A percentile compares a stretch with the other conserved stretches of the same genome.
Conservation (phyloP, 2,797 vertebrate genomes). For the Sorex maritimensis region DNA sequence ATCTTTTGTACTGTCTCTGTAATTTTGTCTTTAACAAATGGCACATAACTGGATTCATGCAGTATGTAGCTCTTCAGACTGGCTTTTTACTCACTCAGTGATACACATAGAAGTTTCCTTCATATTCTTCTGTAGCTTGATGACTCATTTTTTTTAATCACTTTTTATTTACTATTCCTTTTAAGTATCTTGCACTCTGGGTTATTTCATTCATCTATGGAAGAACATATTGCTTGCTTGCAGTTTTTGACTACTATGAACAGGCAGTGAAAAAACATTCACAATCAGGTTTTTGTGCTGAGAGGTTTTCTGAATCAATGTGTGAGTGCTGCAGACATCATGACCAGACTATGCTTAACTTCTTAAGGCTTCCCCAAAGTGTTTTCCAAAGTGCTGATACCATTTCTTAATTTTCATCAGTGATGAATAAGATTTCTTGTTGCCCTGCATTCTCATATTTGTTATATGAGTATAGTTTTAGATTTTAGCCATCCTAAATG, state of each 20-base stretch:
- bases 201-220: neutral
- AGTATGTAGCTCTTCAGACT: too few relatives aligned
- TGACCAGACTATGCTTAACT: neutral
- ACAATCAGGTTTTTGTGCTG: neutral
- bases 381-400: too few relatives aligned
- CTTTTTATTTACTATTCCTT: neutral
- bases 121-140: too few relatives aligned
- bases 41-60: neutral
- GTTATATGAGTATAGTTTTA: neutral
- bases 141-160: neutral
- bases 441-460: neutral
- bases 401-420: too few relatives aligned
- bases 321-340: too few relatives aligned
- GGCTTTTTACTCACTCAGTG: too few relatives aligned
- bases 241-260: too few relatives aligned
- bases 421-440: too few relatives aligned
- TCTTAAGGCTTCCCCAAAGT: neutral
- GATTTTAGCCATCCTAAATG: neutral
- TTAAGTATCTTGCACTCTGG: neutral
- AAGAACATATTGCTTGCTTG: slow-evolving; percentile 14
- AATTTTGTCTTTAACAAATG: neutral
- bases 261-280: neutral
- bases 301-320: neutral
- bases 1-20: neutral
- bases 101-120: too few relatives aligned